phyloP scores from a whole-genome alignment of 1,140 invertebrate genomes.

The Propsilocerus akamusi region DNA sequence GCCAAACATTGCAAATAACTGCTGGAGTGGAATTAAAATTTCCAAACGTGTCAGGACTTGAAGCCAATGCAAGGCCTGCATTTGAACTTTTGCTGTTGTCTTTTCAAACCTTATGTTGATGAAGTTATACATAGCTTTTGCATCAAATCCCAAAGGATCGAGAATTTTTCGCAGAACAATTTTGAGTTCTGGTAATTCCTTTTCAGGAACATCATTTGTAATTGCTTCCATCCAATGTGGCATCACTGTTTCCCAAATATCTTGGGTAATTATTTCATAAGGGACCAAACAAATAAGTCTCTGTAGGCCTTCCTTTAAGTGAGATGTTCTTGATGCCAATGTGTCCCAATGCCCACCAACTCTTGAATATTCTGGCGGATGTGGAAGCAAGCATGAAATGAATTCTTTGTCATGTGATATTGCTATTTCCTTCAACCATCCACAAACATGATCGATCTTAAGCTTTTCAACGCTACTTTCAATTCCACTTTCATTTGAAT shows the following conservation, averaged over 20 bases:
- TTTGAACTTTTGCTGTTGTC: conserved; percentile 69
- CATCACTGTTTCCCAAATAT: conserved; percentile 96
- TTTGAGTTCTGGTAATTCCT: conserved; percentile 81
- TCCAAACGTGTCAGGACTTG: conserved; percentile 80
- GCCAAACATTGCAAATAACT: conserved; percentile 77
- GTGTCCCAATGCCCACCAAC: conserved; percentile 93
- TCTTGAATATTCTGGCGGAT: conserved; percentile 40
- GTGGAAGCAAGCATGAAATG: conserved; percentile 66
- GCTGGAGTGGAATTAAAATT: conserved; percentile 68
- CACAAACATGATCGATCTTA: conserved; percentile 85
- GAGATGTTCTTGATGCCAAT: conserved; percentile 71
- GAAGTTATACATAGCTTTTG: conserved; percentile 90
- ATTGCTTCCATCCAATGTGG: conserved; percentile 97
- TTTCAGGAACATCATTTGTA: conserved; percentile 81
- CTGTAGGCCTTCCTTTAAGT: conserved; percentile 85
- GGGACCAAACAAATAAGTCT: conserved; percentile 89
- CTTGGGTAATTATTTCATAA: conserved; percentile 89
- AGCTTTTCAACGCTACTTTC: conserved; percentile 76
- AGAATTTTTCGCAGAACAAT: conserved; percentile 89
- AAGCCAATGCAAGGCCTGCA: conserved; percentile 88
- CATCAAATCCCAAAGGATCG: conserved; percentile 87
- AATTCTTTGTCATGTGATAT: conserved; percentile 75
- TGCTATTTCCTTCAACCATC: conserved; percentile 74
- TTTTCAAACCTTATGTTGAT: conserved; percentile 71
- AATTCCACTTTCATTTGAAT: conserved; percentile 83